Evolutionary conservation across 1,140 invertebrate species (phyloP).

Genomic region (Nasonia vitripennis): DNA sequence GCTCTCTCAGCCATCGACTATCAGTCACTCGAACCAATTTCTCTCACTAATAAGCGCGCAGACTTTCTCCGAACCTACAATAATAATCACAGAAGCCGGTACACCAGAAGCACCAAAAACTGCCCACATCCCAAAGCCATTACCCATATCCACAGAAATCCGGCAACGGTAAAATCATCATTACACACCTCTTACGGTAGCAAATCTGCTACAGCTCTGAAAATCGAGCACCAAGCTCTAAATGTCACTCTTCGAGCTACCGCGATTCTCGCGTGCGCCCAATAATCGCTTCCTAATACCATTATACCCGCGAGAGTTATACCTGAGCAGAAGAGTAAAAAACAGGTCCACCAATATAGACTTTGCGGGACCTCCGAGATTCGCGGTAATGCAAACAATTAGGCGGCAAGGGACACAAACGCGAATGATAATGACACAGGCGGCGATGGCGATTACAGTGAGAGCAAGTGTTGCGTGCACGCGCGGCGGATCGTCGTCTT

Average conservation of each 20-base stretch:
- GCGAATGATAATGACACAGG: constrained; percentile 55
- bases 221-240: neutral
- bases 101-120: neutral
- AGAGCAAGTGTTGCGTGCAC: constrained; percentile 58
- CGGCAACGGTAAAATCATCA: neutral
- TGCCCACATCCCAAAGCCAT: neutral
- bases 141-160: neutral
- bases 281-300: constrained; percentile 29
- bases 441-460: constrained; percentile 60
- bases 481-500: neutral
- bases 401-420: neutral
- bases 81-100: neutral
- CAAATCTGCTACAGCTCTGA: neutral
- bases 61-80: neutral
- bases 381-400: constrained; percentile 33
- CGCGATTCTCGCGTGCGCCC: neutral
- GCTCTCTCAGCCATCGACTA: neutral
- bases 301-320: neutral
- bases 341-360: neutral
- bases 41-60: neutral
- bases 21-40: neutral
- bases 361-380: neutral
- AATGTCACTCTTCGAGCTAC: neutral
- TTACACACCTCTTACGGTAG: neutral
- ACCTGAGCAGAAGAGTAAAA: neutral